Evolutionary conservation across 2,113 vertebrate genomes (phyloP).

Genomic region (Pristiophorus japonicus): DNA sequence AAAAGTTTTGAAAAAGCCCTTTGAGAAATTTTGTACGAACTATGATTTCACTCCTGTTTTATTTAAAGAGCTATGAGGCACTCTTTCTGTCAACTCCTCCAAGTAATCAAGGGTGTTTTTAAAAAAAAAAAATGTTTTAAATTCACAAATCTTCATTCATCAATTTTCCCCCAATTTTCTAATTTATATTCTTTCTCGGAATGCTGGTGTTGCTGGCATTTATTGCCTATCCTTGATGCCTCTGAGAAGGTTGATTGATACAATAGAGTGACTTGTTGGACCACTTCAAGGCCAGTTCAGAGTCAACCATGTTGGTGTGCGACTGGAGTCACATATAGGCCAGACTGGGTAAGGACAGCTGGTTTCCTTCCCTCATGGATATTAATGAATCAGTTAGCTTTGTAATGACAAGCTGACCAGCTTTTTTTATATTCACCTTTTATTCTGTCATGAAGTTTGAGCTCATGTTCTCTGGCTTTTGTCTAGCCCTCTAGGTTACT

Average conservation of each 20-base stretch:
- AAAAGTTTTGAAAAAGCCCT: background rate
- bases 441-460: background rate
- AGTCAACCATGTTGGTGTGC: background rate
- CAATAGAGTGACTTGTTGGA: background rate
- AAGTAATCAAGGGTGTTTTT: background rate
- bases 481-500: background rate
- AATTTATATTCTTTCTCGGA: background rate
- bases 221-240: background rate
- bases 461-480: background rate
- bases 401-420: background rate
- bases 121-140: background rate
- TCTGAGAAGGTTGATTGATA: background rate
- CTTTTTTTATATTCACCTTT: background rate
- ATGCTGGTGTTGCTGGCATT: background rate
- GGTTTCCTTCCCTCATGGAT: background rate
- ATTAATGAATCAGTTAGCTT: background rate
- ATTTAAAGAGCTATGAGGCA: background rate
- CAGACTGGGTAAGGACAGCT: background rate
- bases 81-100: background rate
- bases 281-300: background rate
- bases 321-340: background rate
- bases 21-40: background rate
- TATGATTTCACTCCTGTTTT: constrained; percentile 1
- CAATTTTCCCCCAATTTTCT: background rate
- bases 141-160: background rate